Evolutionary conservation across 2,797 vertebrate species (phyloP).

Genomic region (Alcedo quadribrachys): DNA sequence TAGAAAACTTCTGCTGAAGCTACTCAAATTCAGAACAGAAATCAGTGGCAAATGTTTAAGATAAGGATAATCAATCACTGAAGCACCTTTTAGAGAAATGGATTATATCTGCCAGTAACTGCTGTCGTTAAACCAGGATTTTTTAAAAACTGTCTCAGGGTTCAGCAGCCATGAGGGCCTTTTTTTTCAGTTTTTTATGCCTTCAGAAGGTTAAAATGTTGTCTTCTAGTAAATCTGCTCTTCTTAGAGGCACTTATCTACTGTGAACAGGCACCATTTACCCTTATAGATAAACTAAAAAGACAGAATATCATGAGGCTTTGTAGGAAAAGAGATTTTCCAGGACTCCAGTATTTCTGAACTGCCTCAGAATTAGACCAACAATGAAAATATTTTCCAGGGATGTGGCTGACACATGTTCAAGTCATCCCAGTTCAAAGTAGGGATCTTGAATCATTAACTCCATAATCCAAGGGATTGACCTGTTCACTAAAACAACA

Average conservation of each 20-base stretch:
- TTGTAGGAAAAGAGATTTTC: not conserved
- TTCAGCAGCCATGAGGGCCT: not conserved
- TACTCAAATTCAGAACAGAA: slow-evolving; percentile 18
- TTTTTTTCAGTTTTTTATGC: not conserved
- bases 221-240: not conserved
- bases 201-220: slow-evolving; percentile 13
- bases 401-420: not conserved
- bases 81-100: not conserved
- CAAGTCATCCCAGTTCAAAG: not conserved
- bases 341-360: not conserved
- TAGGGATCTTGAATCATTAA: not conserved
- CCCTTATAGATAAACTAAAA: not conserved
- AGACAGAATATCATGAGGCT: not conserved
- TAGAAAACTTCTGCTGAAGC: not conserved
- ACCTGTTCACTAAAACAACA: not conserved
- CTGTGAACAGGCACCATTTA: slow-evolving; percentile 1
- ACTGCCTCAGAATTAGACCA: not conserved
- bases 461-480: not conserved
- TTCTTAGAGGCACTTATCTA: slow-evolving; percentile 13
- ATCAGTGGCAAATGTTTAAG: not conserved
- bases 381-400: not conserved
- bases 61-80: slow-evolving; percentile 8
- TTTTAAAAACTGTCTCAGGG: not conserved
- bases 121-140: not conserved
- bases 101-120: not conserved